phyloP scores from a whole-genome alignment of 2,113 vertebrate genomes.

The Campylomormyrus numenius region DNA sequence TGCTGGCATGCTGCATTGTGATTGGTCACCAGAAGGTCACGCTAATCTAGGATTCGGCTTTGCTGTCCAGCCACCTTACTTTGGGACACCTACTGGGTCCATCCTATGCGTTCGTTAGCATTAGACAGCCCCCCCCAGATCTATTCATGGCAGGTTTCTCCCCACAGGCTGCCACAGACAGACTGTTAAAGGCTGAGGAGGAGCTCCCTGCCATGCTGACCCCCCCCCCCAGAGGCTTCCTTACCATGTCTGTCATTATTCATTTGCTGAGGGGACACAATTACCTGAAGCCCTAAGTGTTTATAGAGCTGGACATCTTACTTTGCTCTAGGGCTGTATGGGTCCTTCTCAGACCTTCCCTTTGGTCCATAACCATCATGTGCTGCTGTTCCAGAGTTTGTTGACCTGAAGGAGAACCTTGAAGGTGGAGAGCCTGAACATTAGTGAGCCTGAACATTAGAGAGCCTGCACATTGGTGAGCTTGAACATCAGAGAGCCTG shows the following conservation, averaged over 20 bases:
- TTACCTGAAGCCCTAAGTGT: neutral
- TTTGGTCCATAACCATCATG: neutral
- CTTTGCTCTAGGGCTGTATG: neutral
- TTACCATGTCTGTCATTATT: neutral
- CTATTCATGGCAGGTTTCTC: neutral
- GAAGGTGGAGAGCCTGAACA: neutral
- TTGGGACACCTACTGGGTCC: neutral
- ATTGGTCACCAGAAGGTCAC: neutral
- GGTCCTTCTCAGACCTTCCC: neutral
- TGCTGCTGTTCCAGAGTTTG: neutral
- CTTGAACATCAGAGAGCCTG: neutral
- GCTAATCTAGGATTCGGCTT: neutral
- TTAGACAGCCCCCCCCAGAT: neutral
- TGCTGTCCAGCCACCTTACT: neutral
- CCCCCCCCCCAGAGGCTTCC: neutral
- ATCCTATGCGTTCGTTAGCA: neutral
- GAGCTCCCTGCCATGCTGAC: neutral
- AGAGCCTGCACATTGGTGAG: neutral
- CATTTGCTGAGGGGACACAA: neutral
- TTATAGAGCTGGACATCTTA: neutral
- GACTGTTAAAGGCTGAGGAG: neutral
- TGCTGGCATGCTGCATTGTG: neutral
- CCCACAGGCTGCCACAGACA: neutral
- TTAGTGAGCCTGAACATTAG: neutral
- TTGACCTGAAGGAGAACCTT: neutral